These are phyloP conservation scores for Neosilurus hyrtlii DNA, from an alignment of 2,797 vertebrate species.

Conservation along the genomic window DNA sequence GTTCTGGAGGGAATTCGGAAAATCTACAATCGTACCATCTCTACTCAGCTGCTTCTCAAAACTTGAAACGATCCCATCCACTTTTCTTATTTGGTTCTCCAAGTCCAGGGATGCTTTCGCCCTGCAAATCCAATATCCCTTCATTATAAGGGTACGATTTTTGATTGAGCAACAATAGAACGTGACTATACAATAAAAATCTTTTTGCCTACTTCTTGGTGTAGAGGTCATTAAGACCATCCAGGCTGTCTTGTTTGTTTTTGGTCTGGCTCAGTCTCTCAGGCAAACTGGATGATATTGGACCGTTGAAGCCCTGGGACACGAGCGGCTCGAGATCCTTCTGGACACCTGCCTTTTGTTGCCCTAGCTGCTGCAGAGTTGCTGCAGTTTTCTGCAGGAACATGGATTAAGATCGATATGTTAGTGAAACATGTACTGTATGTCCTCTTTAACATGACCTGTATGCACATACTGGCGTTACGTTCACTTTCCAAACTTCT, in stretches of 20 bases:
- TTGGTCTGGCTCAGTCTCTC: conserved; percentile 77
- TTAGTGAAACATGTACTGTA: neutral
- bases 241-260: conserved; percentile 80
- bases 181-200: neutral
- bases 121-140: conserved; percentile 63
- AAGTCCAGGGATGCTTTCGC: conserved; percentile 84
- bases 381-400: conserved; percentile 66
- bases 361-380: conserved; percentile 75
- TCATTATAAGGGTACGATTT: neutral
- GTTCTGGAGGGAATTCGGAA: conserved; percentile 74
- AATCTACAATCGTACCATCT: conserved; percentile 75
- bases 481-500: neutral
- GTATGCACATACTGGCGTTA: too few relatives aligned
- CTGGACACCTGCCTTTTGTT: conserved; percentile 77
- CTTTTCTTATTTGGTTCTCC: conserved; percentile 84
- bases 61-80: conserved; percentile 77
- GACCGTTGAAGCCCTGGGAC: conserved; percentile 66
- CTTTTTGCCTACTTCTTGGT: conserved; percentile 78
- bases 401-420: neutral
- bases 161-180: neutral
- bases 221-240: conserved; percentile 80
- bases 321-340: conserved; percentile 78
- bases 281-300: conserved; percentile 76
- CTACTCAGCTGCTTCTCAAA: conserved; percentile 83
- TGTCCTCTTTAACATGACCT: neutral